Conservation (phyloP, 2,797 vertebrate species). For the Scolopax bukidnonensis region DNA sequence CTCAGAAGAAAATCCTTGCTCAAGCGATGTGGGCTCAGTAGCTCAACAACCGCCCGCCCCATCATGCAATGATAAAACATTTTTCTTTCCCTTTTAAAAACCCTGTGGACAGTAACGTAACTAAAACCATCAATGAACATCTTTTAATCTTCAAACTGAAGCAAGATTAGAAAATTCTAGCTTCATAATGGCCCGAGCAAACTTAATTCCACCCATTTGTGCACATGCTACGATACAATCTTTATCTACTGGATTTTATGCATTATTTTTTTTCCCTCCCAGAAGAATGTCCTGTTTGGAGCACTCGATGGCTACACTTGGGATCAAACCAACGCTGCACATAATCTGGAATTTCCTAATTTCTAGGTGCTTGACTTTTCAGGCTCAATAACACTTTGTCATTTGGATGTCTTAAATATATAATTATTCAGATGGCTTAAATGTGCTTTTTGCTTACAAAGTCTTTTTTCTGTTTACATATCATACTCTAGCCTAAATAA, state of each 20-base stretch:
- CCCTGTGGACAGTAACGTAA: neutral
- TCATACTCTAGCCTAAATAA: conserved; percentile 60
- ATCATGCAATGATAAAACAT: neutral
- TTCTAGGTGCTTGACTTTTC: neutral
- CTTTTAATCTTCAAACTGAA: conserved; percentile 1
- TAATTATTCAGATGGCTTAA: conserved; percentile 54
- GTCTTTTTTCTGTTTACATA: conserved; percentile 66
- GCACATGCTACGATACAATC: neutral
- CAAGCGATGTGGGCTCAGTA: neutral
- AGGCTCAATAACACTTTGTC: conserved; percentile 23
- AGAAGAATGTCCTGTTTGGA: neutral
- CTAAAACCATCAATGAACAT: neutral
- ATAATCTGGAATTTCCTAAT: conserved; percentile 18
- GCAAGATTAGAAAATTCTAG: neutral
- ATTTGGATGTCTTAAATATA: conserved; percentile 7
- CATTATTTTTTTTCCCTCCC: neutral
- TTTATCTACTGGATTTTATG: neutral
- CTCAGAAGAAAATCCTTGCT: neutral
- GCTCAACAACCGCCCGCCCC: neutral
- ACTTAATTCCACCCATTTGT: neutral
- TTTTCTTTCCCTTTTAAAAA: conserved; percentile 20
- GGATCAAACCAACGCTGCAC: neutral
- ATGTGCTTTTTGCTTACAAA: conserved; percentile 55
- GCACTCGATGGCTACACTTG: neutral
- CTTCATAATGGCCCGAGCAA: neutral